phyloP scores from a whole-genome alignment of 2,888 invertebrate genomes.

The Melanargia galathea region DNA sequence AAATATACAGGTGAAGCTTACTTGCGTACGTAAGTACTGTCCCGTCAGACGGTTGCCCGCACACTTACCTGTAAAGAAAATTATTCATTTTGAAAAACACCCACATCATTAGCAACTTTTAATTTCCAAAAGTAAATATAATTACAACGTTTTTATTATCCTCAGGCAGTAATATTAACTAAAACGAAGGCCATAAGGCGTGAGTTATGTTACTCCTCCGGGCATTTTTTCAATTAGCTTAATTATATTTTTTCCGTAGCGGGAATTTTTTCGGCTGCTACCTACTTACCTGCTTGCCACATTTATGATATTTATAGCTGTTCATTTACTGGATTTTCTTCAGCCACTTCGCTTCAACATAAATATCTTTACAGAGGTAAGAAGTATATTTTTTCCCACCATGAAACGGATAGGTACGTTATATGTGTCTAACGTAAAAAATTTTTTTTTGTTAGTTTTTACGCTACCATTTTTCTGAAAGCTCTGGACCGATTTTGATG shows the following conservation, averaged over 20 bases:
- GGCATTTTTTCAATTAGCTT: constrained; percentile 71
- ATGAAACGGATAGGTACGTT: too few relatives aligned
- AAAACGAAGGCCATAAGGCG: constrained; percentile 63
- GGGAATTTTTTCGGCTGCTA: constrained; percentile 5
- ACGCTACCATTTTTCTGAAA: too few relatives aligned
- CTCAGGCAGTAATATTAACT: constrained; percentile 58
- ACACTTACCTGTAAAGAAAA: constrained; percentile 19
- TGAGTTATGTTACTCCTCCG: constrained; percentile 61
- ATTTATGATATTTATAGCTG: constrained; percentile 32
- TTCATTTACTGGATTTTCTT: constrained; percentile 20
- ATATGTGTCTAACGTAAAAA: too few relatives aligned
- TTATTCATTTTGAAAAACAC: not conserved
- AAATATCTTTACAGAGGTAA: not conserved
- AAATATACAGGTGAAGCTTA: not conserved
- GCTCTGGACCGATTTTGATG: too few relatives aligned
- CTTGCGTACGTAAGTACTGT: not conserved
- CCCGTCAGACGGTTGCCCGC: not conserved
- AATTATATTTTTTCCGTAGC: constrained; percentile 63
- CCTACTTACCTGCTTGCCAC: constrained; percentile 14
- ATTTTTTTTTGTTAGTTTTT: too few relatives aligned
- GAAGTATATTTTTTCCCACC: too few relatives aligned
- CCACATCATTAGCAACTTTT: not conserved
- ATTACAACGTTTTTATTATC: constrained; percentile 29
- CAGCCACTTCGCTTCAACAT: not conserved
- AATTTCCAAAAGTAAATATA: constrained; percentile 1